These are phyloP conservation scores for Cotesia vestalis DNA, from an alignment of 1,140 invertebrate genomes.

Conservation along the genomic window DNA sequence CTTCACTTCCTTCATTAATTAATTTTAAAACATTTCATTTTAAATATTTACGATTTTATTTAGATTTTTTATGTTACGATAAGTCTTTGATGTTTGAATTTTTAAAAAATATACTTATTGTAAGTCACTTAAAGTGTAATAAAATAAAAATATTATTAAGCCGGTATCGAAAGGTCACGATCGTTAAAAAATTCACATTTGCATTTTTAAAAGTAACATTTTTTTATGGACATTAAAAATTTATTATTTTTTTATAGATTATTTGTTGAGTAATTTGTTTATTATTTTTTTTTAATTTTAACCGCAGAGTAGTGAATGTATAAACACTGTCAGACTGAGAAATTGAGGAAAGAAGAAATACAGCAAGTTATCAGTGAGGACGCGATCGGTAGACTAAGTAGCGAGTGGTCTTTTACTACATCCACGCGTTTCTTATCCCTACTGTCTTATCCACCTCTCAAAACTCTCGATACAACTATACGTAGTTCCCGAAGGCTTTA, in stretches of 20 bases:
- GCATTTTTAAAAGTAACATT: too few relatives aligned
- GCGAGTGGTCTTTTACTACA: slow-evolving; percentile 51
- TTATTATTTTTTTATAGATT: background rate
- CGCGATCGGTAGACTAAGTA: slow-evolving; percentile 63
- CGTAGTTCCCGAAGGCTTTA: background rate
- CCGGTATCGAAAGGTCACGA: too few relatives aligned
- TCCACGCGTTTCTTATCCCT: slow-evolving; percentile 61
- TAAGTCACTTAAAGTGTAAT: too few relatives aligned
- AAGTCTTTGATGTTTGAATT: too few relatives aligned
- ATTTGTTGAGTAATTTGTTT: background rate
- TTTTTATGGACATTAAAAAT: too few relatives aligned
- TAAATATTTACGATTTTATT: too few relatives aligned
- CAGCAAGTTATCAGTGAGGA: slow-evolving; percentile 60
- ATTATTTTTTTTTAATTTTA: background rate
- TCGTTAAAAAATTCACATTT: too few relatives aligned
- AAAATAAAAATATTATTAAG: background rate
- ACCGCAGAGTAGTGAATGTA: background rate
- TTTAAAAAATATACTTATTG: too few relatives aligned
- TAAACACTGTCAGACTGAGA: slow-evolving; percentile 11
- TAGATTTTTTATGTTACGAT: too few relatives aligned
- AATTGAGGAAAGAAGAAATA: background rate
- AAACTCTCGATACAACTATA: background rate
- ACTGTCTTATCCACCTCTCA: slow-evolving; percentile 43
- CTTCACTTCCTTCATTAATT: slow-evolving; percentile 19
- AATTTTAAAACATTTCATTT: background rate